A percentile compares a stretch with the other conserved stretches of the same genome.
Conservation (phyloP, 2,888 invertebrate genomes). For the Sussaba pulchella region DNA sequence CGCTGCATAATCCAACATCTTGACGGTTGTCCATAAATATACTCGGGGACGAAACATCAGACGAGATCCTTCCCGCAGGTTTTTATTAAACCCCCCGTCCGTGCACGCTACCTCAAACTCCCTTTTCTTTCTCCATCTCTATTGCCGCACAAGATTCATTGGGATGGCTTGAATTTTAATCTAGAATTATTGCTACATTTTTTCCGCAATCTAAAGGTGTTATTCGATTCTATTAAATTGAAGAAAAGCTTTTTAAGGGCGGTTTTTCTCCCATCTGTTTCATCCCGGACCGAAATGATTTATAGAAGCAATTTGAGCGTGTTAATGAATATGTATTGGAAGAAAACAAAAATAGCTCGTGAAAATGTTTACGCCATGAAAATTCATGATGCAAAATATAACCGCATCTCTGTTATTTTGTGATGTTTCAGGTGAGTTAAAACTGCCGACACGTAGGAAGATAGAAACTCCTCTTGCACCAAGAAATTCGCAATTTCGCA, state of each 20-base stretch:
- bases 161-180: not conserved
- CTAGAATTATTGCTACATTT: not conserved
- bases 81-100: slow-evolving; percentile 17
- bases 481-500: slow-evolving; percentile 19
- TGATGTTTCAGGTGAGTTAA: slow-evolving; percentile 55
- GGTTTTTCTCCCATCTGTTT: no score
- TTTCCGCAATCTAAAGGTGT: slow-evolving; percentile 1
- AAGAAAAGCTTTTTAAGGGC: no score
- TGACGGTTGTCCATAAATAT: slow-evolving; percentile 64
- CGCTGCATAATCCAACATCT: slow-evolving; percentile 64
- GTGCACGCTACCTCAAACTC: not conserved
- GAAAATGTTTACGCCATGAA: not conserved
- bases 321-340: not conserved
- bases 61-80: slow-evolving; percentile 39
- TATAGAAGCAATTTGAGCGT: not conserved
- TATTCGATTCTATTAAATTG: not conserved
- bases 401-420: slow-evolving; percentile 1
- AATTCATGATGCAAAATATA: not conserved
- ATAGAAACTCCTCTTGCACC: no score
- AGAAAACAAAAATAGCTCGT: not conserved
- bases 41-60: slow-evolving; percentile 36
- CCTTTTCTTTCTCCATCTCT: not conserved
- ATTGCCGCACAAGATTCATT: slow-evolving; percentile 8
- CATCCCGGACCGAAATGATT: no score
- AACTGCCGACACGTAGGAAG: not conserved